Evolutionary conservation across 1,140 invertebrate genomes (phyloP).

Genomic region (Arion vulgaris): DNA sequence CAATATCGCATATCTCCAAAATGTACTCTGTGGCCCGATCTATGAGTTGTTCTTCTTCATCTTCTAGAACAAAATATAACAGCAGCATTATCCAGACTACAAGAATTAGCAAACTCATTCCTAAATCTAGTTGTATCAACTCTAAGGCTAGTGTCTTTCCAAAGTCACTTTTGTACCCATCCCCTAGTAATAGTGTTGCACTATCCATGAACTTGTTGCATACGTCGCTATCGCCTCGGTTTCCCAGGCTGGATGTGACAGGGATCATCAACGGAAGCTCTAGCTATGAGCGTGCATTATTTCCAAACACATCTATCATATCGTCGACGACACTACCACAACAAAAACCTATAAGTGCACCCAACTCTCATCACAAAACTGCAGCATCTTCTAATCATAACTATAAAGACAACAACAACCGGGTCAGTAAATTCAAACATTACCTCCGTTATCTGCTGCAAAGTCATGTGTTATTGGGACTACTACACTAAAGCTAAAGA

Average conservation of each 20-base stretch:
- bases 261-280: not conserved
- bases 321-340: not conserved
- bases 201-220: not conserved
- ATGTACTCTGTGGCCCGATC: not conserved
- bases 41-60: not conserved
- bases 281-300: not conserved
- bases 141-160: not conserved
- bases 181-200: not conserved
- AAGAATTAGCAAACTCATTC: slow-evolving; percentile 26
- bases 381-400: not conserved
- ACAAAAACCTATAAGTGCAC: not conserved
- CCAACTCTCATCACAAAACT: not conserved
- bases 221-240: not conserved
- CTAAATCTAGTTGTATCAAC: slow-evolving; percentile 2
- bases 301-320: not conserved
- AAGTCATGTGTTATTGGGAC: slow-evolving; percentile 11
- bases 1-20: not conserved
- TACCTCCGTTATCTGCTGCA: slow-evolving; percentile 10
- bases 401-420: not conserved
- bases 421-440: not conserved
- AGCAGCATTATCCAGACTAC: slow-evolving; percentile 31
- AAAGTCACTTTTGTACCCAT: not conserved
- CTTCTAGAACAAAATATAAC: not conserved
- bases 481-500: slow-evolving; percentile 22
- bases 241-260: not conserved